Conservation (phyloP, 2,888 invertebrate species). For the Cosmia pyralina region DNA sequence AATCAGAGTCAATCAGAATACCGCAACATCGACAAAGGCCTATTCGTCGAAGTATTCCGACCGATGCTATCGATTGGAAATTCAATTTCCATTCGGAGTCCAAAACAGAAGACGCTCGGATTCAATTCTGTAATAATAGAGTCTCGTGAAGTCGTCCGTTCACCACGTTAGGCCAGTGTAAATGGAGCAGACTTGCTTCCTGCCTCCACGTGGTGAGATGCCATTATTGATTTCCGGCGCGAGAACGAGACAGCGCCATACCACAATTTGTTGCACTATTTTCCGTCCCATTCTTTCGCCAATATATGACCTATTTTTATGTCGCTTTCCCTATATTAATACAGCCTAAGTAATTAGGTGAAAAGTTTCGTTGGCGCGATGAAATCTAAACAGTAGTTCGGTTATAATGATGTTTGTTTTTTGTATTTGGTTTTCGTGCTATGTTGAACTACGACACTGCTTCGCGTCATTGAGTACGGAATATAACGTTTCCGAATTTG, state of each 20-base stretch:
- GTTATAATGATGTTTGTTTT: conserved; percentile 59
- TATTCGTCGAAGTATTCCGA: conserved; percentile 61
- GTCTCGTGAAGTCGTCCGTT: conserved; percentile 72
- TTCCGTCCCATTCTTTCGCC: conserved; percentile 84
- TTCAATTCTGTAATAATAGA: conserved; percentile 77
- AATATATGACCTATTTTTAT: conserved; percentile 91
- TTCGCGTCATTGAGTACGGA: conserved; percentile 43
- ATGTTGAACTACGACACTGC: conserved; percentile 31
- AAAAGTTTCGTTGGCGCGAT: conserved; percentile 80
- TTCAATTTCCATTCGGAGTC: conserved; percentile 69
- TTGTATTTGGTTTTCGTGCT: conserved; percentile 45
- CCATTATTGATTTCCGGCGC: conserved; percentile 90
- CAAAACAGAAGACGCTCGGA: conserved; percentile 70
- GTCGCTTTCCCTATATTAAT: conserved; percentile 89
- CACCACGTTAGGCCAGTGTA: conserved; percentile 81
- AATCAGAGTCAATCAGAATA: conserved; percentile 43
- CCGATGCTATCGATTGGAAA: conserved; percentile 64
- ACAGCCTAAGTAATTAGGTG: conserved; percentile 89
- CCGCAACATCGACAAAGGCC: conserved; percentile 50
- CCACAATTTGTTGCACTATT: conserved; percentile 90
- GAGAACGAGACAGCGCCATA: conserved; percentile 83
- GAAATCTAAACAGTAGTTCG: conserved; percentile 73
- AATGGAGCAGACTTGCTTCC: conserved; percentile 85
- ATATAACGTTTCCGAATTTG: conserved; percentile 29
- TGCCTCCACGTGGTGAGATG: conserved; percentile 89